A percentile compares a stretch with the other conserved stretches of the same genome.
Evolutionary conservation across 1,140 invertebrate species (phyloP).

Genomic region (Rhopalosiphum padi): DNA sequence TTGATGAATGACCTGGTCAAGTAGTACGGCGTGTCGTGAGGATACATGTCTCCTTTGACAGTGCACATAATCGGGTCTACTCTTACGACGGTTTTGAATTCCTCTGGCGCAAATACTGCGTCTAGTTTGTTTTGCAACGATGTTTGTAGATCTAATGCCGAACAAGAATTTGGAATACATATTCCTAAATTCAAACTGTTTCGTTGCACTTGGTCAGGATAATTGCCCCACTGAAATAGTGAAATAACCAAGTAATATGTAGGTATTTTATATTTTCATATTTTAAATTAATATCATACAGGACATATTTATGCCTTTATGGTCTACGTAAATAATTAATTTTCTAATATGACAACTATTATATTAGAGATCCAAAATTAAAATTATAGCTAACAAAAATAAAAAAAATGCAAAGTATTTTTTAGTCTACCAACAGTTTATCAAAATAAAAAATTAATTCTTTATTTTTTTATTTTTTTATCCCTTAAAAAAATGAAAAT

Average conservation of each 20-base stretch:
- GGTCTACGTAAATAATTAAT: too few species aligned
- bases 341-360: too few species aligned
- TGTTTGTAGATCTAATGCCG: neutral
- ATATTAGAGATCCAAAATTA: too few species aligned
- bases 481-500: too few species aligned
- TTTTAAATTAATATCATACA: too few species aligned
- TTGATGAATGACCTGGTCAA: neutral
- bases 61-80: neutral
- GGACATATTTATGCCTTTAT: too few species aligned
- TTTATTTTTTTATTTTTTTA: too few species aligned
- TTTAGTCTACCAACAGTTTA: too few species aligned
- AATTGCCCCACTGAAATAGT: constrained; percentile 36
- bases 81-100: neutral
- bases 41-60: constrained; percentile 4
- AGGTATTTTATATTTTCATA: too few species aligned
- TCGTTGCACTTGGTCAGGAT: neutral
- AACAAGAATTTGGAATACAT: constrained; percentile 29
- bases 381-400: too few species aligned
- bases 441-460: neutral
- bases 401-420: too few species aligned
- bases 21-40: neutral
- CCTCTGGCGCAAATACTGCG: neutral
- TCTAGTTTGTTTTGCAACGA: neutral
- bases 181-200: constrained; percentile 20
- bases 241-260: too few species aligned